Evolutionary conservation across 2,113 vertebrate genomes (phyloP), one percentile per base, ranked within the genome.

Genomic region (Corythoichthys haematopterus): DNA sequence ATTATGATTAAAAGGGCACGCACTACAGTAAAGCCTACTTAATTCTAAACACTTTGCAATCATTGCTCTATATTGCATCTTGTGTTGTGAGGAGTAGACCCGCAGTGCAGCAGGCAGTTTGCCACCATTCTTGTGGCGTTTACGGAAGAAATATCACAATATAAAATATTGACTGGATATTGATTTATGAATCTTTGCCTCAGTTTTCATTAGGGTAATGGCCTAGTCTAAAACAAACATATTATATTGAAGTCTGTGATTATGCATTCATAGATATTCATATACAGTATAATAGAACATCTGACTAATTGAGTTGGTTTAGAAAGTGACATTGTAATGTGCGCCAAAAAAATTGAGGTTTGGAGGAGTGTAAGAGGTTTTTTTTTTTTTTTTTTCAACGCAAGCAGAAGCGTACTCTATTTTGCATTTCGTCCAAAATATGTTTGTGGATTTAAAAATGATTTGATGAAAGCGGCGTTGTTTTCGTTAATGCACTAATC

Each of bases 161-260:
- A 15, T 57, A 5, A 33, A 57, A 14, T 57, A 57, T 57, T 36
- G 55, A 57, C 33, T 36, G 33, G 36, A 57, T 36, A 57, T 57
- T 57, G 55, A 57, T 33, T 56, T 56, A 36, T 57, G 55, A 57
- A 57, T 57, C 12, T 36, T 36, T 35, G 33, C 33, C 55, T 57
- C 6, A 33, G 33, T 36, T 57, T 57, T 57, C 55, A 57, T 57
- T 36, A 36, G 6, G 13, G 5, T 57, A 57, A 57, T 37, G 55
- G 13, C 6, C 35, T 33, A 57, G 55, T 28, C 55, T 57, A 14
- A 13, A 57, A 57, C 55, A 15, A 33, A 36, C 33, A 4, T 13
- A 57, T 57, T 57, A 15, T 15, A 57, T 6, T 57, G 55, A 57
- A 57, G 55, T 57, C 55, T 57, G 55, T 57, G 55, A 57, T 37